A percentile compares a stretch with the other conserved stretches of the same genome.
Conservation (phyloP, 2,888 invertebrate genomes). For the Campopleginae sp. region DNA sequence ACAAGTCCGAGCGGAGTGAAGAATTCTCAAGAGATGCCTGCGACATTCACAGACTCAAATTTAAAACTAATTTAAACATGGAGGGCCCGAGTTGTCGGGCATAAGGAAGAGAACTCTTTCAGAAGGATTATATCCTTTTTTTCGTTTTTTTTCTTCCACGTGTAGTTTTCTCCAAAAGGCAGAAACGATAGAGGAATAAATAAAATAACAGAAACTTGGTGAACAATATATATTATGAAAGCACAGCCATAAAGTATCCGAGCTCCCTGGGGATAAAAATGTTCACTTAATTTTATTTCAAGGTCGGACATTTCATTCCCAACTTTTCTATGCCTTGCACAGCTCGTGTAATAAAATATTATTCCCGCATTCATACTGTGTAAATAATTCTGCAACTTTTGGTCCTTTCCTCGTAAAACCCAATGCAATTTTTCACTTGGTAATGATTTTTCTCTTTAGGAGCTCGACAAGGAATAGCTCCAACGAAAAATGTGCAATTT, state of each 20-base stretch:
- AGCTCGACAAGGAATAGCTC: not conserved
- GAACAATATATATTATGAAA: not conserved
- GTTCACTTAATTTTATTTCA: not conserved
- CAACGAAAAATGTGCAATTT: not conserved
- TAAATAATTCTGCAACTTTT: not conserved
- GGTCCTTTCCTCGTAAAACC: too few species aligned
- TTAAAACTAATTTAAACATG: constrained; percentile 34
- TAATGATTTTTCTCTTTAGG: not conserved
- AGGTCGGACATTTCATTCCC: not conserved
- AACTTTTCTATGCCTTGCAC: not conserved
- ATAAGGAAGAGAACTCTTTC: not conserved
- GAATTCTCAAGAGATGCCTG: constrained; percentile 23
- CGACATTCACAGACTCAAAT: constrained; percentile 18
- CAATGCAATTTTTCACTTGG: not conserved
- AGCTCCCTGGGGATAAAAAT: not conserved
- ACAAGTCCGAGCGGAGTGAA: constrained; percentile 29
- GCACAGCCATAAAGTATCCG: not conserved
- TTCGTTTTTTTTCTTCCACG: not conserved
- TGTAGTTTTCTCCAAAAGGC: not conserved
- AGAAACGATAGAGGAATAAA: not conserved
- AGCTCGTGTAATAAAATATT: not conserved
- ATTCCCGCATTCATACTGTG: not conserved
- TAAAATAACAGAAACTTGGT: not conserved
- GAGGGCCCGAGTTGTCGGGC: not conserved
- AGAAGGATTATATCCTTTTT: constrained; percentile 1